Percentiles rank a stretch among this genome's conserved stretches.
Conservation (phyloP, 2,113 vertebrate genomes). For the Pogona vitticeps region DNA sequence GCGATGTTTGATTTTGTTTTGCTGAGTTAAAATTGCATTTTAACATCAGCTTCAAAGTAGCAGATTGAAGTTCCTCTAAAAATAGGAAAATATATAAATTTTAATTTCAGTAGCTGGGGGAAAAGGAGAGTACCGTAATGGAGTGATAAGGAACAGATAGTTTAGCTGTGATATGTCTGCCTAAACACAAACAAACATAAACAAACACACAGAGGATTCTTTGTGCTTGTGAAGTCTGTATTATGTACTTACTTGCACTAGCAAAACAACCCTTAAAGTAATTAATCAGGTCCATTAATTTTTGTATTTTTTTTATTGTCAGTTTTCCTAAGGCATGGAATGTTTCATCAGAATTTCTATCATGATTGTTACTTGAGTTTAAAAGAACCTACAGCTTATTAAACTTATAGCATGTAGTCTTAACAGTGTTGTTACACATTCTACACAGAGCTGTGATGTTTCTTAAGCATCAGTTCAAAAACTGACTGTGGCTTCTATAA, state of each 20-base stretch:
- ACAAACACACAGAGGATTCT: background rate
- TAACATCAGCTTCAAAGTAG: background rate
- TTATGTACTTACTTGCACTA: conserved; percentile 18
- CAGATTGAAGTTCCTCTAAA: background rate
- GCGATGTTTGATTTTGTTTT: background rate
- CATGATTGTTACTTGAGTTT: conserved; percentile 26
- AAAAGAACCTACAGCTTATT: conserved; percentile 15
- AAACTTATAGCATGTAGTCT: background rate
- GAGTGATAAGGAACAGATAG: background rate
- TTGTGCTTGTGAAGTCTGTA: background rate
- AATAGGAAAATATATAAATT: background rate
- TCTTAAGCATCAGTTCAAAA: conserved; percentile 58
- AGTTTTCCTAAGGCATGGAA: conserved; percentile 26
- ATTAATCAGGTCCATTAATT: conserved; percentile 44
- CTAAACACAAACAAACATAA: background rate
- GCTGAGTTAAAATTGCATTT: background rate
- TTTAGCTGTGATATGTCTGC: background rate
- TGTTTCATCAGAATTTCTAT: conserved; percentile 10
- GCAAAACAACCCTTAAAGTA: background rate
- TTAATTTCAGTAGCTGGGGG: background rate
- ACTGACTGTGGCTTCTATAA: conserved; percentile 58
- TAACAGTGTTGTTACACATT: conserved; percentile 49
- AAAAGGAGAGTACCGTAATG: background rate
- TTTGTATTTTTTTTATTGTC: conserved; percentile 27
- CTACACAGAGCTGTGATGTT: conserved; percentile 67